Evolutionary conservation across 2,113 vertebrate genomes (phyloP).

Genomic region (Mustela nigripes): DNA sequence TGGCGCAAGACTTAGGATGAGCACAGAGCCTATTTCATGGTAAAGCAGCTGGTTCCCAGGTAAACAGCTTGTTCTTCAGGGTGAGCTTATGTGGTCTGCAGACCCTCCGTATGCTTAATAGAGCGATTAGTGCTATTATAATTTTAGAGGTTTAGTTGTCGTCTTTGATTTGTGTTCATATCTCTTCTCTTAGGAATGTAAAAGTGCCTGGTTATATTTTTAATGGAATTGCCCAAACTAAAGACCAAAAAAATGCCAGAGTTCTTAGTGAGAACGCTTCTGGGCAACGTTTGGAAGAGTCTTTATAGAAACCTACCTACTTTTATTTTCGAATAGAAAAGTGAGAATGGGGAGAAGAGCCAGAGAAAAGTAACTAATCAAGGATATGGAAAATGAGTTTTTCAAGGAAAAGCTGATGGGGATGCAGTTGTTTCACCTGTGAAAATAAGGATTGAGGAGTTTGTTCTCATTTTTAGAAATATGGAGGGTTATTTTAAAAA

Average conservation of each 20-base stretch:
- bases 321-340: constrained; percentile 15
- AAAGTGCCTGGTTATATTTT: constrained; percentile 78
- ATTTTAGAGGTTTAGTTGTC: constrained; percentile 77
- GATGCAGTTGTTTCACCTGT: neutral
- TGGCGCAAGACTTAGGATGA: neutral
- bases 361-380: neutral
- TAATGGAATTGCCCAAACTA: constrained; percentile 64
- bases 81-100: constrained; percentile 40
- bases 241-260: constrained; percentile 45
- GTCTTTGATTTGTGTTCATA: constrained; percentile 78
- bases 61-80: constrained; percentile 58
- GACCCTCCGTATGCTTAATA: constrained; percentile 63
- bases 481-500: neutral
- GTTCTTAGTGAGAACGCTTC: neutral
- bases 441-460: neutral
- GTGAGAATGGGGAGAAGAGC: neutral
- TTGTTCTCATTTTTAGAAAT: constrained; percentile 42
- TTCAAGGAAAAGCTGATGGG: neutral
- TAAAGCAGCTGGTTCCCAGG: neutral
- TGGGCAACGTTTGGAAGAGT: constrained; percentile 13
- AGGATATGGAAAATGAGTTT: neutral
- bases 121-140: constrained; percentile 62
- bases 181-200: constrained; percentile 76
- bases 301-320: neutral
- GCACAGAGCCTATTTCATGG: neutral